Conservation (phyloP, 2,113 vertebrate species). For the Willisornis vidua region DNA sequence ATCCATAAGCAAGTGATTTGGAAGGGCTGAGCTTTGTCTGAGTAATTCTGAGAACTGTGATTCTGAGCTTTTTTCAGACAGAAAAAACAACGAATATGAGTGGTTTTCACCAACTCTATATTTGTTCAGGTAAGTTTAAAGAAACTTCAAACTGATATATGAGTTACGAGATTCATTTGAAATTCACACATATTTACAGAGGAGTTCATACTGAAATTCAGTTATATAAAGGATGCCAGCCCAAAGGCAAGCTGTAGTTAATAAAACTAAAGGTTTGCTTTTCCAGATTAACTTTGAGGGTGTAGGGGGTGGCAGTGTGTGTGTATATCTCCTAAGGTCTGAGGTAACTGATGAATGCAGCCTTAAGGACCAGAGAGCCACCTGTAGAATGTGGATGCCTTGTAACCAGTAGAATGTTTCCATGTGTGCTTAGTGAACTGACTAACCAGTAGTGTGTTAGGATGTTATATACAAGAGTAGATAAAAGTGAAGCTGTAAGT, state of each 20-base stretch:
- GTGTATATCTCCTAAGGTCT: too few species aligned
- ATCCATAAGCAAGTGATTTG: background rate
- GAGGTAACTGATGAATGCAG: too few species aligned
- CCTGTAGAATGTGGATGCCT: too few species aligned
- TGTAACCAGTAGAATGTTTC: too few species aligned
- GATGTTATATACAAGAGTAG: too few species aligned
- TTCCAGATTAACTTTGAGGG: background rate
- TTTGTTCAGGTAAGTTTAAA: background rate
- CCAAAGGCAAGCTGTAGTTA: background rate
- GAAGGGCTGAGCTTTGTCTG: background rate
- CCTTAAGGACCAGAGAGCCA: too few species aligned
- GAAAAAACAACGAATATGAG: background rate
- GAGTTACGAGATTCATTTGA: background rate
- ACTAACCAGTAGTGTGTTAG: too few species aligned
- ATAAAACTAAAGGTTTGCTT: background rate
- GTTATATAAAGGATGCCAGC: background rate
- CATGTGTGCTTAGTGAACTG: too few species aligned
- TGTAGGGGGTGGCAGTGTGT: too few species aligned
- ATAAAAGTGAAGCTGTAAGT: too few species aligned
- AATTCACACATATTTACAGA: background rate
- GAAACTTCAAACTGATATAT: background rate
- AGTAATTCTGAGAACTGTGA: background rate
- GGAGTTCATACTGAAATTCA: background rate
- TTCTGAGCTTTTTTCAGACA: background rate
- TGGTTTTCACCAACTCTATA: background rate